Percentiles rank a stretch among this genome's conserved stretches.
Evolutionary conservation across 2,113 vertebrate species (phyloP).

Genomic region (Caranx melampygus): DNA sequence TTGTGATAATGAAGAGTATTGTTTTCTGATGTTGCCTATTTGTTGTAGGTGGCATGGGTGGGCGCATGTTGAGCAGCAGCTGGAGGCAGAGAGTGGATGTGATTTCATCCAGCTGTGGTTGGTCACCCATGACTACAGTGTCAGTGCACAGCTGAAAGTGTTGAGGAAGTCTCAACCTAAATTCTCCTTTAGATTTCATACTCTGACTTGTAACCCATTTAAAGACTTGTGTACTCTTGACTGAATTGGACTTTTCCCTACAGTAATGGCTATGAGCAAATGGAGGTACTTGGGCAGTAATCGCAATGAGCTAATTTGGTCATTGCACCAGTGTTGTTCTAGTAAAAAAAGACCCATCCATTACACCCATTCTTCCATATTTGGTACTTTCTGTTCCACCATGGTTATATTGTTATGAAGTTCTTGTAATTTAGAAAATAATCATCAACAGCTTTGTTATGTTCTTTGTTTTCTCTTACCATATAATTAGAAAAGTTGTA

Average conservation of each 20-base stretch:
- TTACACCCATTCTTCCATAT: neutral
- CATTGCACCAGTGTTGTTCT: neutral
- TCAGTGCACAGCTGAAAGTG: slow-evolving; percentile 6
- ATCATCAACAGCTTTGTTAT: too few relatives aligned
- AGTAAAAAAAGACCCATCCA: too few relatives aligned
- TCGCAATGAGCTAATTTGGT: neutral
- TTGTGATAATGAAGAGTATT: too few relatives aligned
- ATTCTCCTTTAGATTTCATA: neutral
- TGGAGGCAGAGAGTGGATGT: slow-evolving; percentile 21
- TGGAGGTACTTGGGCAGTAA: too few relatives aligned
- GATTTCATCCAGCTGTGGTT: slow-evolving; percentile 20
- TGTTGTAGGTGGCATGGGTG: neutral
- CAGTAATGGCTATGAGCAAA: neutral
- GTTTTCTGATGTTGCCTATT: neutral
- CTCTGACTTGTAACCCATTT: too few relatives aligned
- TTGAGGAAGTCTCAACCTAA: neutral
- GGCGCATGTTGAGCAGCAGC: neutral
- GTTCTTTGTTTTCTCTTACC: neutral
- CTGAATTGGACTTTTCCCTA: neutral
- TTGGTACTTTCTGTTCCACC: neutral
- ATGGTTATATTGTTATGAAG: neutral
- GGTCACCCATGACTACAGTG: neutral
- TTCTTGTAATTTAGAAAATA: neutral
- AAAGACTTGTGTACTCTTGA: neutral
- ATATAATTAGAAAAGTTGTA: neutral